phyloP scores from a whole-genome alignment of 2,888 invertebrate genomes.

The Eristalis tenax region DNA sequence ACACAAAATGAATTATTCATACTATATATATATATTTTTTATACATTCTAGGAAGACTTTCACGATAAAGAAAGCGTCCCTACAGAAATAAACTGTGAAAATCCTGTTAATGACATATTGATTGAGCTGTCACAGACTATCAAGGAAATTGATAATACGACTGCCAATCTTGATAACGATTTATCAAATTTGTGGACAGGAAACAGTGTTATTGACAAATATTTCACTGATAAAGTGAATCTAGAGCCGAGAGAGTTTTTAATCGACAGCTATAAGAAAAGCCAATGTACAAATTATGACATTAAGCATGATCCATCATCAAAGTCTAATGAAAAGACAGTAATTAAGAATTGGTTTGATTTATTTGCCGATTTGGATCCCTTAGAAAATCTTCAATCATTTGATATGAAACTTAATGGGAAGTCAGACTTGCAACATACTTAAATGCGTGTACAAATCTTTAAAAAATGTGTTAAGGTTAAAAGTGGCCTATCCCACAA shows the following conservation, averaged over 20 bases:
- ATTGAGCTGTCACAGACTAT: slow-evolving; percentile 33
- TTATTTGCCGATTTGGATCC: slow-evolving; percentile 79
- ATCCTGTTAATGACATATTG: slow-evolving; percentile 27
- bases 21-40: neutral
- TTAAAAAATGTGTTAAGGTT: too few species aligned
- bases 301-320: neutral
- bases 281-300: neutral
- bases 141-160: slow-evolving; percentile 24
- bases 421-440: slow-evolving; percentile 77
- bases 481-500: too few species aligned
- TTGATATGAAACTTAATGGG: slow-evolving; percentile 77
- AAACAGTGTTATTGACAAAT: slow-evolving; percentile 23
- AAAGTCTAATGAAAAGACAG: slow-evolving; percentile 7
- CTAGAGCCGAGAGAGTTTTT: neutral
- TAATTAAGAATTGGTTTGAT: slow-evolving; percentile 75
- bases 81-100: neutral
- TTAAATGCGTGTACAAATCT: slow-evolving; percentile 68
- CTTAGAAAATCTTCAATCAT: slow-evolving; percentile 78
- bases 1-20: too few species aligned
- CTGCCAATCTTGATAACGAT: slow-evolving; percentile 7
- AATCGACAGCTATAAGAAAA: neutral
- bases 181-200: slow-evolving; percentile 23
- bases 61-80: slow-evolving; percentile 17
- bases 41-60: slow-evolving; percentile 51
- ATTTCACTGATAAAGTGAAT: neutral